Evolutionary conservation across 2,113 vertebrate genomes (phyloP).

Genomic region (Charadrius vociferus): DNA sequence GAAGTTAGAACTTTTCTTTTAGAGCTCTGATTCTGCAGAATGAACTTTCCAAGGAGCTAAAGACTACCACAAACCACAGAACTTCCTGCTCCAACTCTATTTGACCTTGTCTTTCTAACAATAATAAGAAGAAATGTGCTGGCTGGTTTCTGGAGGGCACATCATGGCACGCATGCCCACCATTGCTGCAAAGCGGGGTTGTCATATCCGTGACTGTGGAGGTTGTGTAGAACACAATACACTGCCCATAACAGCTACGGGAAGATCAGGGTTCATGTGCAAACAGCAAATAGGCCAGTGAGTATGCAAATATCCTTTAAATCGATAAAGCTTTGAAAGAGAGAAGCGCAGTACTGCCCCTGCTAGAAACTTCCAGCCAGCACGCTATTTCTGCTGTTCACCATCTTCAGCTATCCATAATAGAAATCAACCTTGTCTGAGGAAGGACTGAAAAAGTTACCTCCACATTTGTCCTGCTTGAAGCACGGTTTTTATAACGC

Average conservation of each 20-base stretch:
- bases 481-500: not conserved
- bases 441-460: not conserved
- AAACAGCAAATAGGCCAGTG: not conserved
- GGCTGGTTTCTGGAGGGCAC: not conserved
- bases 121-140: not conserved
- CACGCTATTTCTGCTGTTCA: not conserved
- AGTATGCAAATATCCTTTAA: not conserved
- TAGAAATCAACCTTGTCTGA: not conserved
- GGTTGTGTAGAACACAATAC: not conserved
- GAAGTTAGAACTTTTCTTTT: not conserved
- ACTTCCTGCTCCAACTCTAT: not conserved
- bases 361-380: not conserved
- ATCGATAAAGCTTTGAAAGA: not conserved
- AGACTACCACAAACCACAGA: not conserved
- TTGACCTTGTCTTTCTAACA: not conserved
- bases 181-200: fast-evolving
- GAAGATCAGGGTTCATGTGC: not conserved
- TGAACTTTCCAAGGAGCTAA: not conserved
- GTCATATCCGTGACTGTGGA: not conserved
- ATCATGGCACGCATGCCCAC: not conserved
- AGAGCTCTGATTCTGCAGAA: not conserved
- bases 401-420: not conserved
- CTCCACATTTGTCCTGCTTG: not conserved
- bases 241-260: not conserved
- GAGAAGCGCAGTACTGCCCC: not conserved